These are phyloP conservation scores for Silvanus unidentatus DNA, from an alignment of 2,888 invertebrate genomes.

Conservation along the genomic window DNA sequence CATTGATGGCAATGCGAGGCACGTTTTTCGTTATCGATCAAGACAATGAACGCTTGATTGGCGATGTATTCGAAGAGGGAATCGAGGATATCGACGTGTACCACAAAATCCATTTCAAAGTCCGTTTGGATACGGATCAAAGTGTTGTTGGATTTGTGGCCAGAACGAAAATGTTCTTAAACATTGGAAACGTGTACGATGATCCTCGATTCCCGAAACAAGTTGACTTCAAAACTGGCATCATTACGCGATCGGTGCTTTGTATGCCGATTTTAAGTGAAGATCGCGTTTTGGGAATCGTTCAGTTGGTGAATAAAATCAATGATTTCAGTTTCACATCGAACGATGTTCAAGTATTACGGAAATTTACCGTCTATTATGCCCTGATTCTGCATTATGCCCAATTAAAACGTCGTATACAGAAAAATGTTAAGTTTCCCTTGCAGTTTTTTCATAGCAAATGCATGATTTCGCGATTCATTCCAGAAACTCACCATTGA, in stretches of 20 bases:
- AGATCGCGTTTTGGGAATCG: conserved; percentile 48
- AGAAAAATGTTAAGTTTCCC: conserved; percentile 39
- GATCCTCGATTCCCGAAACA: conserved; percentile 52
- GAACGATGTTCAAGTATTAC: conserved; percentile 53
- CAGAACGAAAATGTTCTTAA: conserved; percentile 47
- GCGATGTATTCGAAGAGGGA: conserved; percentile 58
- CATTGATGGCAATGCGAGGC: conserved; percentile 53
- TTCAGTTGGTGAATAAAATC: conserved; percentile 55
- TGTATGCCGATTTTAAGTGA: conserved; percentile 53
- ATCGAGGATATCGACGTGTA: conserved; percentile 42
- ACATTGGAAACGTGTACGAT: conserved; percentile 52
- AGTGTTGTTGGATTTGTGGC: conserved; percentile 53
- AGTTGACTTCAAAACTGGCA: conserved; percentile 52
- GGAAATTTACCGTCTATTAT: conserved; percentile 54
- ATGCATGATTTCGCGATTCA: neutral
- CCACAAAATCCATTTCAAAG: conserved; percentile 50
- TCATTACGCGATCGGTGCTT: conserved; percentile 52
- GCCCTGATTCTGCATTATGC: conserved; percentile 55
- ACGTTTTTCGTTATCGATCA: conserved; percentile 54
- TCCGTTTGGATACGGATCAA: conserved; percentile 48
- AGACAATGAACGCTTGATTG: conserved; percentile 45
- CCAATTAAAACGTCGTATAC: conserved; percentile 49
- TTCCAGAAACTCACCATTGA: neutral
- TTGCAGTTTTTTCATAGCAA: neutral
- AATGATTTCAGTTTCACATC: conserved; percentile 45